Base-by-base conservation (phyloP, 2,797 vertebrate genomes). In the Heliangelus exortis region DNA sequence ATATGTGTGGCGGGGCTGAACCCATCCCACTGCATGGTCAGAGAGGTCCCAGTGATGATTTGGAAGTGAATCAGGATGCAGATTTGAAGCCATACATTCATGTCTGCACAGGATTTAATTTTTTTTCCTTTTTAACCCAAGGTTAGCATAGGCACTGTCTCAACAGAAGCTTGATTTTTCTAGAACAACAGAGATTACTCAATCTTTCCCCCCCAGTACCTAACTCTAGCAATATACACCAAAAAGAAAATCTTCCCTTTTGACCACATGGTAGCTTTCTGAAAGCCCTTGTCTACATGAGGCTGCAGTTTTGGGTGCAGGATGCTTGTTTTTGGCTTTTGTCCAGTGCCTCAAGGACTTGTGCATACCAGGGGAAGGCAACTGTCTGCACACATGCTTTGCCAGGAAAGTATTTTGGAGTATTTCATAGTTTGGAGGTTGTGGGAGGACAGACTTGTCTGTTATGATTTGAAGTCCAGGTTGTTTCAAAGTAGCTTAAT, bases 41-140 rank as follows among this genome's bases (percentile, higher is more conserved):
- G 54, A 45, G 59, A 67, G 69, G 88, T n/a, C 45, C 43, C 3
- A 2, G 65, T 28, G 28, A 9, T 81, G 65, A 57, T 93, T 34
- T 93, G 82, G 36, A 55, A 48, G 16, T 57, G 55, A 79, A 66
- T 4, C 22, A 62, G 89, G 62, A 41, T 92, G 58, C 74, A 87
- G 78, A 83, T 91, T 89, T 68, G 72, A 84, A 74, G 66, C 68
- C 92, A 85, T 74, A 41, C 89, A 88, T 92, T 93, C 15, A 19
- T 48, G 62, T 34, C 61, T 43, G 78, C 13, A 11, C 33, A 63
- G 71, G 48, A 53, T 79, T 91, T 51, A 67, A n/a, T 6, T 14
- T 6, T 26, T 76, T 88, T 39, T 22, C 15, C 28, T 74, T 77
- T 77, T 81, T 91, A 88, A 91, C 47, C 58, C 53, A 34, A 81